A percentile compares a stretch with the other conserved stretches of the same genome.
Evolutionary conservation across 2,113 vertebrate species (phyloP).

Genomic region (Heterochromis multidens): DNA sequence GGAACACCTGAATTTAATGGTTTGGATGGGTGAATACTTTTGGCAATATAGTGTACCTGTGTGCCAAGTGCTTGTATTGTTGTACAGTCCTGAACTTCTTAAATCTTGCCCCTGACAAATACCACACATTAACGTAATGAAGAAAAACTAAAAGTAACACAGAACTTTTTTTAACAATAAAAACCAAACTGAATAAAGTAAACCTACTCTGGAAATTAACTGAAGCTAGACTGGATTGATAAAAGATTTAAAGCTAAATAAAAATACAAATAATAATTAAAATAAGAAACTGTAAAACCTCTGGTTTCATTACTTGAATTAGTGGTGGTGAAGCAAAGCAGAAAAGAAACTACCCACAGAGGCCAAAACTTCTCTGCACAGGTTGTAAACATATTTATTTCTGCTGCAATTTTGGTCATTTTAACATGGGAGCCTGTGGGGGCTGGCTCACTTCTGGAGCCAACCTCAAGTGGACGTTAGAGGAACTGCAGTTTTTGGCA

Average conservation of each 20-base stretch:
- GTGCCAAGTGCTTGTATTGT: not conserved
- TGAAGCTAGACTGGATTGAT: not conserved
- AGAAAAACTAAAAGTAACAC: not conserved
- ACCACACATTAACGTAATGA: not conserved
- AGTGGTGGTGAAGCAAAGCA: too few relatives aligned
- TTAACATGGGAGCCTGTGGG: too few relatives aligned
- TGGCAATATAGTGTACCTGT: too few relatives aligned
- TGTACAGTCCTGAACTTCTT: not conserved
- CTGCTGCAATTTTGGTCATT: too few relatives aligned
- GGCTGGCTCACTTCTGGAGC: too few relatives aligned
- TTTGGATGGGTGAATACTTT: too few relatives aligned
- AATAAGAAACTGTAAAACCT: not conserved
- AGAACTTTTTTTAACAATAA: not conserved
- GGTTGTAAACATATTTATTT: too few relatives aligned
- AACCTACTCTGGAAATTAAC: not conserved
- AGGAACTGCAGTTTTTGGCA: too few relatives aligned
- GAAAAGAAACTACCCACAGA: too few relatives aligned
- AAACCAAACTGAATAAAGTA: not conserved
- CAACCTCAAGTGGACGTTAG: too few relatives aligned
- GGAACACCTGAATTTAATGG: too few relatives aligned
- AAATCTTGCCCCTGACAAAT: not conserved
- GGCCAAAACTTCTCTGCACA: too few relatives aligned
- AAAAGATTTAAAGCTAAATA: not conserved
- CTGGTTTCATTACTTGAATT: not conserved
- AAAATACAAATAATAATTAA: not conserved